Percentiles rank a stretch among this genome's conserved stretches.
phyloP scores from a whole-genome alignment of 1,140 invertebrate species.

The Anadara kagoshimensis region DNA sequence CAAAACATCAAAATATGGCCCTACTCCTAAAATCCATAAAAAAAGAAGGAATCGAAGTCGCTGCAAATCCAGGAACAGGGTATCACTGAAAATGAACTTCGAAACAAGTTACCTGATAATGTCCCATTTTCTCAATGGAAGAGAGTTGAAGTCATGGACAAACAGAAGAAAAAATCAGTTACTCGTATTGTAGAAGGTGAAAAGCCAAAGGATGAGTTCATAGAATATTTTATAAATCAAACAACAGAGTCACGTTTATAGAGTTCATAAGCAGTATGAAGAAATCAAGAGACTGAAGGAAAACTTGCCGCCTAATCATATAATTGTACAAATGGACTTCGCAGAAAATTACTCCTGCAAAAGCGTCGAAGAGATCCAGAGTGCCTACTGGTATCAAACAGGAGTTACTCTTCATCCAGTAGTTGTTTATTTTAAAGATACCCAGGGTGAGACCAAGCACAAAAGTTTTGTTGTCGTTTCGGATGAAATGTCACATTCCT shows the following conservation, averaged over 20 bases:
- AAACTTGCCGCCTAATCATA: conserved; percentile 33
- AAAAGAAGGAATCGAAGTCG: background rate
- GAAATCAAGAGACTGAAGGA: conserved; percentile 37
- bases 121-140: conserved; percentile 15
- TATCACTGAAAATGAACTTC: background rate
- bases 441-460: too few species aligned
- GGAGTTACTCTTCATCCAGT: conserved; percentile 41
- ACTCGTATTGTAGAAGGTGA: conserved; percentile 11
- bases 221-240: conserved; percentile 1
- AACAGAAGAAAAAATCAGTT: conserved; percentile 25
- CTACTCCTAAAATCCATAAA: background rate
- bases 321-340: conserved; percentile 49
- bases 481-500: conserved; percentile 15
- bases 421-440: conserved; percentile 21
- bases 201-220: conserved; percentile 8
- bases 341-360: conserved; percentile 49
- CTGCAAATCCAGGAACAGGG: conserved; percentile 1
- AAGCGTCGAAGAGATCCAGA: conserved; percentile 39
- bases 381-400: conserved; percentile 40
- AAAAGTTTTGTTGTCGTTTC: conserved; percentile 13
- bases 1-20: conserved; percentile 26
- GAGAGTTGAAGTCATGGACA: background rate
- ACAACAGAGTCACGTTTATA: conserved; percentile 25
- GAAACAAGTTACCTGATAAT: conserved; percentile 2
- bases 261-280: conserved; percentile 36